Percentiles rank a stretch among this genome's conserved stretches.
Evolutionary conservation across 2,888 invertebrate genomes (phyloP).

Genomic region (Apomyelois bistriatella): DNA sequence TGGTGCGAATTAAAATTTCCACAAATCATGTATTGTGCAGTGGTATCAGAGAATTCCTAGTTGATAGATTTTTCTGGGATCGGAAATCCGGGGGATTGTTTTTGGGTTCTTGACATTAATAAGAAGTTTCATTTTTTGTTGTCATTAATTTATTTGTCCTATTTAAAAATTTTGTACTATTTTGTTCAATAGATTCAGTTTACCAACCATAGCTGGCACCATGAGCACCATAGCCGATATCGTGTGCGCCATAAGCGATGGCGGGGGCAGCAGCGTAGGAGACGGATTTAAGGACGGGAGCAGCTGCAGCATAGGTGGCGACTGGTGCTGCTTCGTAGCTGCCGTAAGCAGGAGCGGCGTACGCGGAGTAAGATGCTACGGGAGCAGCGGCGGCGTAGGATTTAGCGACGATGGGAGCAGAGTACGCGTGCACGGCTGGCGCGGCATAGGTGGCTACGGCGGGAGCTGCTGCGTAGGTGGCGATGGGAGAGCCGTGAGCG

Average conservation of each 20-base stretch:
- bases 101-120: no score
- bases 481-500: constrained; percentile 44
- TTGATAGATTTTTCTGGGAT: no score
- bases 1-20: no score
- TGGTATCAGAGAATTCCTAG: no score
- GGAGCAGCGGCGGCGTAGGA: constrained; percentile 8
- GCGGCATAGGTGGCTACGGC: constrained; percentile 20
- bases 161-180: constrained; percentile 39
- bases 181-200: constrained; percentile 46
- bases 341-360: constrained; percentile 32
- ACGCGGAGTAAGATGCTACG: constrained; percentile 15
- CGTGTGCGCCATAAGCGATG: constrained; percentile 82
- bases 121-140: neutral
- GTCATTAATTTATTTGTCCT: constrained; percentile 27
- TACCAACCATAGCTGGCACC: constrained; percentile 84
- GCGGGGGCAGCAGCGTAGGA: constrained; percentile 80
- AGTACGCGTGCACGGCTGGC: constrained; percentile 22
- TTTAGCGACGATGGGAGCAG: constrained; percentile 23
- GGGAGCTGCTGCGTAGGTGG: constrained; percentile 54
- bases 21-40: no score
- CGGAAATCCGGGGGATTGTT: no score
- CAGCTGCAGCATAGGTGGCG: constrained; percentile 19
- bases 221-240: constrained; percentile 82
- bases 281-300: constrained; percentile 34
- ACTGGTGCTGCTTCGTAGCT: constrained; percentile 40